Base-by-base conservation (phyloP, 53 echinoderm and acorn worm genomes). In the Crossaster papposus region DNA sequence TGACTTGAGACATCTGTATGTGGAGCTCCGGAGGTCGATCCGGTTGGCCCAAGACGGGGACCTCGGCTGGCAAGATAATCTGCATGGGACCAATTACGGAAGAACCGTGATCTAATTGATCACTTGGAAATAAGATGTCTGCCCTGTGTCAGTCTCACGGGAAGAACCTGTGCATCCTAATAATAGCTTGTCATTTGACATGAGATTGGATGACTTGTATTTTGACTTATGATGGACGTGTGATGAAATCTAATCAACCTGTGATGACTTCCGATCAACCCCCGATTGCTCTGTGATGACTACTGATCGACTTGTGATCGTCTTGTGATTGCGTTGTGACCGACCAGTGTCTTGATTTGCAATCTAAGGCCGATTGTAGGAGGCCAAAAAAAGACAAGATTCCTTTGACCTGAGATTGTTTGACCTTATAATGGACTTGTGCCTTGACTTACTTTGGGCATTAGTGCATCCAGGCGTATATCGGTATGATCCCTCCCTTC, bases 21-120 rank as follows among this genome's bases (percentile, higher is more conserved):
- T 94, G 94, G n/a, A 97, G 92, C 81, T 91, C 86, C 38, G 94
- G 91, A 20, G 98, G 98, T 15, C 98, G 70, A 91, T 97, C 98
- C 78, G 98, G 98, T 64, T 97, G 97, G 53, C 93, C 92, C 8
- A 58, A 51, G 1, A 97, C 91, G 26, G 92, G 92, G 18, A 82
- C 82, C 37, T 94, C 92, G 24, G 91, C 88, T 50, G 93, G 95
- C 70, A 95, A 33, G 55, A 93, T 90, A 23, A 95, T 37, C 95
- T 95, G 44, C 17, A 82, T 58, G 2, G 13, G 13, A 52, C 7
- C 7, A 52, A 52, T 52, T 13, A 52, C 53, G n/a, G n/a, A n/a
- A n/a, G n/a, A n/a, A n/a, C n/a, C n/a, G n/a, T n/a, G n/a, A n/a
- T n/a, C n/a, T n/a, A n/a, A n/a, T n/a, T n/a, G n/a, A n/a, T n/a